Base-by-base conservation (phyloP, 30 jellyfish, hydroid and myxozoan genomes). In the Chrysaora quinquecirrha region DNA sequence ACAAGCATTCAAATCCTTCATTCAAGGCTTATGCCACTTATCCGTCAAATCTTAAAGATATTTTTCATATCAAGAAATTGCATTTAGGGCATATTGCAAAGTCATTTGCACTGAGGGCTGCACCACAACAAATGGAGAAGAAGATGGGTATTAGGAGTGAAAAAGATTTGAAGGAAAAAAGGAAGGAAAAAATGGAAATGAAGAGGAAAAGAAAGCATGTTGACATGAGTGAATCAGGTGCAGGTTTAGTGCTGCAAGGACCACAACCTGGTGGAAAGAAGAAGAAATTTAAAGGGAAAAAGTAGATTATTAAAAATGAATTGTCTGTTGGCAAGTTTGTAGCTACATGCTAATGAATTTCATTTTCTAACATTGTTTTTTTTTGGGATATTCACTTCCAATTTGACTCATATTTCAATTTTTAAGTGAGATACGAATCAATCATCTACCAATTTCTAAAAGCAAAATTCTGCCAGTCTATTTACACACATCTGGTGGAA, bases 11-110 rank as follows among this genome's bases (percentile, higher is more conserved):
- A 70, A 78, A 11, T 85, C 99, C 0, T 95, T 29, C 73, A 86
- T 95, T n/a, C 97, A 95, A 46, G n/a, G 75, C 98, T 22, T 95
- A 95, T 54, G 86, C 99, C 6, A 71, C 97, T 0, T 95, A 95
- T 64, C 99, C 99, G 19, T 48, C 90, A 9, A 16, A 43, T 2
- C 58, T 89, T 31, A 95, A 95, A 64, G 89, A 80, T 16, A 81
- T 95, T 30, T 95, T 95, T 72, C 96, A 88, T 63, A 80, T 86
- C 43, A 89, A 85, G 64, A 48, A 76, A 52, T 83, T 95, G 22
- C 99, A 95, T 75, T 58, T 88, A 30, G 99, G 99, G 6, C 99
- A 95, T 66, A 24, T 89, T 34, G 99, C 99, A 1, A 89, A 95
- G 33, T 82, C 97, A 1, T 95, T 89, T 79, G 97, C 92, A n/a